phyloP scores from a whole-genome alignment of 2,888 invertebrate genomes.

The Tuberolachnus salignus region DNA sequence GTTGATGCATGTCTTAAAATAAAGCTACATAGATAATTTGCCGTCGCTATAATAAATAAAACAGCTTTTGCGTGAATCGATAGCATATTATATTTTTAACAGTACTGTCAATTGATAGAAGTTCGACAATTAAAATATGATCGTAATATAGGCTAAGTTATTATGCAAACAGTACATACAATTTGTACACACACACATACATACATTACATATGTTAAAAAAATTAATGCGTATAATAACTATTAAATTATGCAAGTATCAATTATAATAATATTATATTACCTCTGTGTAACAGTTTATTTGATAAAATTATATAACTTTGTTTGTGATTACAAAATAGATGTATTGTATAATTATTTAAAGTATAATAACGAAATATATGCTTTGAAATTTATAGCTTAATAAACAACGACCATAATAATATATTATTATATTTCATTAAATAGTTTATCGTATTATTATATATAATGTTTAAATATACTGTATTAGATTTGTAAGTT shows the following conservation, averaged over 20 bases:
- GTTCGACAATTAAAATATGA: not conserved
- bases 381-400: not conserved
- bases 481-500: not conserved
- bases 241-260: no score
- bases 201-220: no score
- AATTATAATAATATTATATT: no score
- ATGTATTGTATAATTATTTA: constrained; percentile 3
- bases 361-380: constrained; percentile 11
- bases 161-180: not conserved
- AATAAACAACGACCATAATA: not conserved
- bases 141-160: constrained; percentile 10
- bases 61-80: constrained; percentile 23
- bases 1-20: no score
- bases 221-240: no score
- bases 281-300: no score
- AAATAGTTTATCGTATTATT: constrained; percentile 9
- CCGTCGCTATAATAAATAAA: constrained; percentile 5
- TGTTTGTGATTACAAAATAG: no score
- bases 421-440: not conserved
- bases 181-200: not conserved
- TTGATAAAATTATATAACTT: no score
- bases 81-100: constrained; percentile 7
- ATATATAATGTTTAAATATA: constrained; percentile 7
- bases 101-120: constrained; percentile 17
- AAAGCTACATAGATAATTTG: constrained; percentile 4